These are phyloP conservation scores for Rhadinocentrus ornatus DNA, from an alignment of 2,797 vertebrate genomes.

Conservation along the genomic window DNA sequence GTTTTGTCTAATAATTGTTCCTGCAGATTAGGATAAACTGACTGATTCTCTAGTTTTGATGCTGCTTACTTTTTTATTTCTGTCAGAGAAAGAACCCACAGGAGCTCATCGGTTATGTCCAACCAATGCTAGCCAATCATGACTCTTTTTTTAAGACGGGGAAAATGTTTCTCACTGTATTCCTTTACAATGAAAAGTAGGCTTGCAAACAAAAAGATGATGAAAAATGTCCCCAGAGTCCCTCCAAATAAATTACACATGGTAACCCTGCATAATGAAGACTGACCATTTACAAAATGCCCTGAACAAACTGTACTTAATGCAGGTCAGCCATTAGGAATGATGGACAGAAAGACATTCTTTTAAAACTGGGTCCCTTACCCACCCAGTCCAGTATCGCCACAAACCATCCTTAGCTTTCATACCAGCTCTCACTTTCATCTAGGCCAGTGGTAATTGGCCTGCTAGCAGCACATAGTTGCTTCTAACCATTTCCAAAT, in stretches of 20 bases:
- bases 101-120: too few species aligned
- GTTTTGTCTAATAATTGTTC: too few species aligned
- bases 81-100: too few species aligned
- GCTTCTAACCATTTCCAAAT: neutral
- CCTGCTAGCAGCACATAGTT: neutral
- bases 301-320: neutral
- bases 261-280: neutral
- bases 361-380: neutral
- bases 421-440: neutral
- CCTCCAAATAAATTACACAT: neutral
- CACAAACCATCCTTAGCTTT: neutral
- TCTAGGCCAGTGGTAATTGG: neutral
- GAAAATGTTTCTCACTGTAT: neutral
- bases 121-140: too few species aligned
- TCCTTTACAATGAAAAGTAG: neutral
- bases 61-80: too few species aligned
- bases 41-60: too few species aligned
- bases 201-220: neutral
- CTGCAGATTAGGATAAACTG: too few species aligned
- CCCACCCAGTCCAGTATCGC: too few species aligned
- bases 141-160: too few species aligned
- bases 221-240: neutral
- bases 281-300: constrained; percentile 1
- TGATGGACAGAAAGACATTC: neutral
- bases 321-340: neutral